These are phyloP conservation scores for Chirona hameri DNA, from an alignment of 2,888 invertebrate genomes.

Conservation along the genomic window DNA sequence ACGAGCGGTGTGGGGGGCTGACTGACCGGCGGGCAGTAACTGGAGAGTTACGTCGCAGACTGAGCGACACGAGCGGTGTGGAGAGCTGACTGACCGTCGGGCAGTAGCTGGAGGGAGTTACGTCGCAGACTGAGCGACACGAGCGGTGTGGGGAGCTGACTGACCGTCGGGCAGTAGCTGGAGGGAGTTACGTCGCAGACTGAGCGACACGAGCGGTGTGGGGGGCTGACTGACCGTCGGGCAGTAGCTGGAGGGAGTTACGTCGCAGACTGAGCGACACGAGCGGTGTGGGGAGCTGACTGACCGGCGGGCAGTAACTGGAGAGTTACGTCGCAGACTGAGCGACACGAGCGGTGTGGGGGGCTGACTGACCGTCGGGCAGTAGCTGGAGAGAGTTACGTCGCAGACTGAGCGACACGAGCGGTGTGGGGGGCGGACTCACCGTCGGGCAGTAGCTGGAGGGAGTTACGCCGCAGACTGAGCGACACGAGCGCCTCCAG, in stretches of 20 bases:
- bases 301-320: constrained; percentile 81
- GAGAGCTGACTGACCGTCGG: constrained; percentile 62
- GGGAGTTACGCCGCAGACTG: constrained; percentile 77
- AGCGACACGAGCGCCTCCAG: constrained; percentile 71
- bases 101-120: constrained; percentile 82
- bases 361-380: no score
- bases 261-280: no score
- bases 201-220: no score
- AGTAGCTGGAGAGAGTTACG: constrained; percentile 78
- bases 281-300: constrained; percentile 43
- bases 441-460: constrained; percentile 83
- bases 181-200: no score
- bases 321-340: constrained; percentile 79
- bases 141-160: no score
- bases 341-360: constrained; percentile 63
- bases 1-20: no score
- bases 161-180: no score
- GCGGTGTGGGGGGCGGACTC: constrained; percentile 51
- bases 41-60: no score
- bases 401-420: constrained; percentile 76
- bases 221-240: no score
- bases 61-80: no score
- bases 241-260: no score
- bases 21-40: no score
- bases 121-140: constrained; percentile 64